Evolutionary conservation across 2,888 invertebrate species (phyloP).

Genomic region (Troglohyphantes excavatus): DNA sequence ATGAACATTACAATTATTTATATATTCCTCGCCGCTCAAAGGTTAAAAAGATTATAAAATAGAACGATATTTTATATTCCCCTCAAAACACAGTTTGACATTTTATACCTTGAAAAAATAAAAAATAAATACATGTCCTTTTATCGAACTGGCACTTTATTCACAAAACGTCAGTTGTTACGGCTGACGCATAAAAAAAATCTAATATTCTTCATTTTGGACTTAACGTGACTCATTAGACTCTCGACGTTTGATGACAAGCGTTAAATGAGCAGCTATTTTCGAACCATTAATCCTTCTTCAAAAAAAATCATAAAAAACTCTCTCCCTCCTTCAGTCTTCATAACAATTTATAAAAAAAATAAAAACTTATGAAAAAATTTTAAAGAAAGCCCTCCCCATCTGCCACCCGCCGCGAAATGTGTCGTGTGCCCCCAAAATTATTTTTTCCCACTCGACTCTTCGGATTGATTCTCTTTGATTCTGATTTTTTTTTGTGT

Average conservation of each 20-base stretch:
- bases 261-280: slow-evolving; percentile 62
- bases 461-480: slow-evolving; percentile 16
- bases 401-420: slow-evolving; percentile 19
- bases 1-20: too few relatives aligned
- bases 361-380: background rate
- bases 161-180: too few relatives aligned
- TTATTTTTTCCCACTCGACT: background rate
- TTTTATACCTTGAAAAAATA: too few relatives aligned
- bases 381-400: slow-evolving; percentile 2
- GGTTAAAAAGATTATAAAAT: too few relatives aligned
- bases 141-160: too few relatives aligned
- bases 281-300: slow-evolving; percentile 61
- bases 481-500: slow-evolving; percentile 10
- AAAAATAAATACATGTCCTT: too few relatives aligned
- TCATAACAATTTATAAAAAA: background rate
- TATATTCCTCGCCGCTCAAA: too few relatives aligned
- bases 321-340: background rate
- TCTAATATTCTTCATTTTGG: background rate
- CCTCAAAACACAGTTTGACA: too few relatives aligned
- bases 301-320: background rate
- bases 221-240: slow-evolving; percentile 68
- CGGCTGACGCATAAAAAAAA: too few relatives aligned
- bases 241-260: slow-evolving; percentile 60
- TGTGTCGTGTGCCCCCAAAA: slow-evolving; percentile 45
- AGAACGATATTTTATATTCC: too few relatives aligned